Evolutionary conservation across 2,888 invertebrate genomes (phyloP).

Genomic region (Watsonalla binaria): DNA sequence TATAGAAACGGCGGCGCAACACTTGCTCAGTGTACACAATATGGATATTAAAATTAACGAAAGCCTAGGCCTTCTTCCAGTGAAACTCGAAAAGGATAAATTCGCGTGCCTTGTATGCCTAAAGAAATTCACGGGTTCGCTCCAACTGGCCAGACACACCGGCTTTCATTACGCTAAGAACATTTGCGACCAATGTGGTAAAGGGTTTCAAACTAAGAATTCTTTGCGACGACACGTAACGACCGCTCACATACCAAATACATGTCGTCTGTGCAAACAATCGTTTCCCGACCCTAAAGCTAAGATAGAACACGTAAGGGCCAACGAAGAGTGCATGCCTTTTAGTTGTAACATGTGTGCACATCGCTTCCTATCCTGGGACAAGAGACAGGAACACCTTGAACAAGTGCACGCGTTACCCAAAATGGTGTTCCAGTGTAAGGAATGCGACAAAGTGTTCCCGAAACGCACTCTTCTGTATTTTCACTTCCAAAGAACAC

Average conservation of each 20-base stretch:
- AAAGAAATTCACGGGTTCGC: slow-evolving; percentile 10
- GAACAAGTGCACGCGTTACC: slow-evolving; percentile 19
- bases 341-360: slow-evolving; percentile 20
- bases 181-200: slow-evolving; percentile 21
- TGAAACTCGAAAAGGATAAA: slow-evolving; percentile 9
- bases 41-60: slow-evolving; percentile 7
- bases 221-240: background rate
- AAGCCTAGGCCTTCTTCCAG: slow-evolving; percentile 14
- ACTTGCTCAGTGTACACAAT: slow-evolving; percentile 12
- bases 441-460: slow-evolving; percentile 20
- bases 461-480: slow-evolving; percentile 16
- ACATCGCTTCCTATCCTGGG: slow-evolving; percentile 21
- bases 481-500: slow-evolving; percentile 20
- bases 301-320: slow-evolving; percentile 20
- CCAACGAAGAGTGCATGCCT: slow-evolving; percentile 17
- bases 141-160: slow-evolving; percentile 16
- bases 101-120: slow-evolving; percentile 16
- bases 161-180: slow-evolving; percentile 15
- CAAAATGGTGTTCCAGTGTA: slow-evolving; percentile 17
- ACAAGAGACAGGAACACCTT: slow-evolving; percentile 20
- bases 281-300: slow-evolving; percentile 27
- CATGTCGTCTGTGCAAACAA: slow-evolving; percentile 34
- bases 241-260: slow-evolving; percentile 20
- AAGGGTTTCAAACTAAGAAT: slow-evolving; percentile 5
- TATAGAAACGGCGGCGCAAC: slow-evolving; percentile 8